A percentile compares a stretch with the other conserved stretches of the same genome.
phyloP scores from a whole-genome alignment of 1,140 invertebrate genomes.

The Ooceraea biroi region DNA sequence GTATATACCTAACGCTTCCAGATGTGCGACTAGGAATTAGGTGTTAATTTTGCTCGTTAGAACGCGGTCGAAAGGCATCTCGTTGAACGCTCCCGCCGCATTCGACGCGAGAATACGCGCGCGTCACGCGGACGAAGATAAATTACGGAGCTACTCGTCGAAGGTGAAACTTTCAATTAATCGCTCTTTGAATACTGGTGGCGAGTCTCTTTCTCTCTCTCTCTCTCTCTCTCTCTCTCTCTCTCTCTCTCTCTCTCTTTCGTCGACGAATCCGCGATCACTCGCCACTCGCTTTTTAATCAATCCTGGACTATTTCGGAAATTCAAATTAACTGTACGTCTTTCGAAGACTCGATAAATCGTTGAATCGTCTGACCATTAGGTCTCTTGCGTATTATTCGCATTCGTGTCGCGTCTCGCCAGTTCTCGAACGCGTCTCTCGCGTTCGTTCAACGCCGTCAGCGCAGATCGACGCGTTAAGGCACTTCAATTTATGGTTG shows the following conservation, averaged over 20 bases:
- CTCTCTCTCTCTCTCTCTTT: background rate
- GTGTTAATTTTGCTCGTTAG: slow-evolving; percentile 60
- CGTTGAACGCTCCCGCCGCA: slow-evolving; percentile 21
- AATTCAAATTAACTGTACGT: slow-evolving; percentile 56
- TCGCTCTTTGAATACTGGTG: slow-evolving; percentile 53
- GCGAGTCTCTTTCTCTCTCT: slow-evolving; percentile 1
- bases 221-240: background rate
- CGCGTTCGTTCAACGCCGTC: background rate
- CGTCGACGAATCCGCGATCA: slow-evolving; percentile 51
- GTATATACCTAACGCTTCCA: slow-evolving; percentile 52
- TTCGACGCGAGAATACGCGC: slow-evolving; percentile 31
- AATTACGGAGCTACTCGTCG: slow-evolving; percentile 53
- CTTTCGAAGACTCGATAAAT: slow-evolving; percentile 23
- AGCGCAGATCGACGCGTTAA: background rate
- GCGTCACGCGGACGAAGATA: slow-evolving; percentile 61
- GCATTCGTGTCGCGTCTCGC: background rate
- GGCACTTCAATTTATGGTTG: background rate
- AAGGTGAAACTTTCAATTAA: slow-evolving; percentile 62
- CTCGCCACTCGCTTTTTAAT: slow-evolving; percentile 54
- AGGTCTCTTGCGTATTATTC: background rate
- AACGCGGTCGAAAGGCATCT: slow-evolving; percentile 20
- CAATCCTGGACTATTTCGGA: slow-evolving; percentile 26
- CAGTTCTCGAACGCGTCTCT: background rate
- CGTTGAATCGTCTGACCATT: background rate
- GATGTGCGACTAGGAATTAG: slow-evolving; percentile 38